Base-by-base conservation (phyloP, 2,797 vertebrate genomes). In the Takifugu ocellatus region DNA sequence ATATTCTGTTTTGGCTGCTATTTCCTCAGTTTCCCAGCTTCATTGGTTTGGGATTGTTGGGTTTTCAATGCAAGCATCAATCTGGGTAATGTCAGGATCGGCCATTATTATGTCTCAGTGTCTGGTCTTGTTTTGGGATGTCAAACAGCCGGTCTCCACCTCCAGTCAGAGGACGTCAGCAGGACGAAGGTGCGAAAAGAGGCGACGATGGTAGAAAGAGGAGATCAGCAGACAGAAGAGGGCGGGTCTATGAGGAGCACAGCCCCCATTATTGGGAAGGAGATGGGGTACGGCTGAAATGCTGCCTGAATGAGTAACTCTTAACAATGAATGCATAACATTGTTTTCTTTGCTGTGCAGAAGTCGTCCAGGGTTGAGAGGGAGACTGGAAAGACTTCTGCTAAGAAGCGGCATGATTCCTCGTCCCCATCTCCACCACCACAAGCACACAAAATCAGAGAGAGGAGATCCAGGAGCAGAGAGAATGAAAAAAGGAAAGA, bases 211-310 rank as follows among this genome's bases (percentile, higher is more conserved):
- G 69, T 1, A 72, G 85, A 29, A 86, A 77, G 49, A 86, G 83
- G 0, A 71, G 79, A 44, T 90, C 90, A 0, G 83, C 89, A 1
- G 88, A 87, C 16, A 75, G 79, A 47, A 83, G 82, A 61, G 77
- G 77, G 2, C 73, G 56, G 0, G 84, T 63, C 2, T 56, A 61
- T 5, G 81, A 85, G 48, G 84, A 88, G 17, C 78, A 55, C 39
- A 87, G 84, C 31, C 81, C 86, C 2, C 78, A 64, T 2, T 73
- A 50, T 17, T 77, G 58, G 14, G 74, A 54, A 36, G 63, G 74
- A 0, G 83, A 85, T 24, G 73, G 74, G 81, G 90, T 92, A 56
- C 72, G 77, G 1, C 42, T 11, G 16, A 39, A 14, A 14, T 25
- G 5, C 42, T 31, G 44, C 16, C 12, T 10, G 5, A 16, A n/a